Conservation (phyloP, 2,113 vertebrate species). For the Anguilla rostrata region DNA sequence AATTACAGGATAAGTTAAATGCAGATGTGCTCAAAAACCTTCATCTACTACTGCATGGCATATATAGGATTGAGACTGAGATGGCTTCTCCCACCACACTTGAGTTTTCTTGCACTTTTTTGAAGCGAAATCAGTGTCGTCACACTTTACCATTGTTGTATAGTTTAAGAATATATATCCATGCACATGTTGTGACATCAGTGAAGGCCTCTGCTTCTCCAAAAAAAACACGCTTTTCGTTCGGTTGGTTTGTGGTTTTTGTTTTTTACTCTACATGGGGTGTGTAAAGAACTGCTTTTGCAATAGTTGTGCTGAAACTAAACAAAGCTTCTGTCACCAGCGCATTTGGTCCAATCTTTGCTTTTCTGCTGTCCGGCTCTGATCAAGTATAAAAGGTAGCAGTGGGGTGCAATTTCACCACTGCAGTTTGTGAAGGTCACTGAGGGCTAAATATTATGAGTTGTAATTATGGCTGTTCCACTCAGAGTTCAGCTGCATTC, state of each 20-base stretch:
- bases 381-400: not conserved
- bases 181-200: not conserved
- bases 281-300: not conserved
- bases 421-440: not conserved
- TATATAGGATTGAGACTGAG: not conserved
- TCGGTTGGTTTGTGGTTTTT: not conserved
- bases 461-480: not conserved
- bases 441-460: not conserved
- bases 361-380: not conserved
- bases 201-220: not conserved
- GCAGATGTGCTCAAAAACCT: not conserved
- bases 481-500: not conserved
- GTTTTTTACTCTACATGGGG: not conserved
- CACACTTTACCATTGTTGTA: not conserved
- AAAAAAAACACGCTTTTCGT: not conserved
- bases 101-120: conserved; percentile 2
- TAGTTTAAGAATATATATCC: conserved; percentile 3
- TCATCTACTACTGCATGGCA: not conserved
- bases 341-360: not conserved
- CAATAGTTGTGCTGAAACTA: not conserved
- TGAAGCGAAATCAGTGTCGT: not conserved
- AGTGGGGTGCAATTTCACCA: not conserved
- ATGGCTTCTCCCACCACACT: not conserved
- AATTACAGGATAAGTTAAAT: conserved; percentile 11
- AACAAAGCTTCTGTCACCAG: not conserved